Evolutionary conservation across 1,140 invertebrate genomes (phyloP), one percentile per base, ranked within the genome.

Genomic region (Dufourea novaeangliae): DNA sequence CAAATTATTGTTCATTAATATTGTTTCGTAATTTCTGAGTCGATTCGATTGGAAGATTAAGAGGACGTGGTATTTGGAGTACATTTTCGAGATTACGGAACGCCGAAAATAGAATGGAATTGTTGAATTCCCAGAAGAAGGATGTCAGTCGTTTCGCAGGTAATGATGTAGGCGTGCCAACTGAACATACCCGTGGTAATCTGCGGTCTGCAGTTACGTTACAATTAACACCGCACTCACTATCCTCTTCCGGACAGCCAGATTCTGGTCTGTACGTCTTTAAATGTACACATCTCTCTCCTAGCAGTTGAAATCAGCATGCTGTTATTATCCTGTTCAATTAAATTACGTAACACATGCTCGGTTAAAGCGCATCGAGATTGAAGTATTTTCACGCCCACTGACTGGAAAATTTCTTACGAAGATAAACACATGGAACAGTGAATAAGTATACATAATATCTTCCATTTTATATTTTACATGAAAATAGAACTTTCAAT

Each of bases 71-170:
- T 37, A 77, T 70, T 70, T n/a, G 3, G 56, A 37, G 29, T 37
- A 17, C 17, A 52, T 78, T 79, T 83, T 79, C 27, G 44, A 34
- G 29, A 77, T 64, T 69, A 17, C 44, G 46, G 50, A 69, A 76
- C 61, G 57, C 67, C 73, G 68, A 83, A 88, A 85, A 76, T 50
- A 62, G 77, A 68, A 78, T 69, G 76, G 71, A 77, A 84, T 86
- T 57, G 66, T 66, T 77, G 71, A 22, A 63, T 88, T 88, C 82
- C 72, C 83, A 84, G 66, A 57, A 27, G 7, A 79, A 82, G 83
- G 87, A 87, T 86, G 82, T 83, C 74, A 83, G 76, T 80, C 68
- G 79, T 84, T 82, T 79, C 71, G 46, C 75, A 44, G 37, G 59
- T 87, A 86, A 86, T 63, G 62, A 85, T 82, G 70, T 77, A 82